Evolutionary conservation across 2,113 vertebrate species (phyloP).

Genomic region (Astatoreochromis straeleni): DNA sequence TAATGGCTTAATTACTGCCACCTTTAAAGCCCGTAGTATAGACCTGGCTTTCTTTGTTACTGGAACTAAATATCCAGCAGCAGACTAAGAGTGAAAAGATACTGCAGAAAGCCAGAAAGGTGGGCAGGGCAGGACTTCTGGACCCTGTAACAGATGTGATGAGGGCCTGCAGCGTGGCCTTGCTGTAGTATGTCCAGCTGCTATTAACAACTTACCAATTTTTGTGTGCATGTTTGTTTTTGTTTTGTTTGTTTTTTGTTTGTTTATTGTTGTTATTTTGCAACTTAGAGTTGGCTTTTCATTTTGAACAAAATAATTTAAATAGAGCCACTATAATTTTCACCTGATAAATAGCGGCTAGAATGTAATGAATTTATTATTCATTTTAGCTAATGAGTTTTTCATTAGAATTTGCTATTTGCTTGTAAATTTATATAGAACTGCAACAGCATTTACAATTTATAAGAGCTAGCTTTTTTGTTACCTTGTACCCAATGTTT

Average conservation of each 20-base stretch:
- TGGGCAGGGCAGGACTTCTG: not conserved
- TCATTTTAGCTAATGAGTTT: not conserved
- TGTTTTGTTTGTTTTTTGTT: not conserved
- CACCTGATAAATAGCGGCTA: not conserved
- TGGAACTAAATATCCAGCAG: not conserved
- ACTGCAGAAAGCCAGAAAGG: not conserved
- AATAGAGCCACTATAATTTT: not conserved
- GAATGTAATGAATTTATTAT: not conserved
- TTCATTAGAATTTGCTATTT: not conserved
- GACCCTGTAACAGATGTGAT: not conserved
- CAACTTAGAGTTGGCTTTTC: not conserved
- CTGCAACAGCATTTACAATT: not conserved
- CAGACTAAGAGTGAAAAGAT: not conserved
- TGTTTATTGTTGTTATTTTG: not conserved
- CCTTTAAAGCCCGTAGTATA: not conserved
- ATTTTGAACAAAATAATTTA: not conserved
- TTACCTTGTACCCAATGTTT: not conserved
- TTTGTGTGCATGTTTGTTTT: not conserved
- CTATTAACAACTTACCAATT: not conserved
- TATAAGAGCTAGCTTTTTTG: not conserved
- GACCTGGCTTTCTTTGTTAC: not conserved
- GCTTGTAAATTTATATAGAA: not conserved
- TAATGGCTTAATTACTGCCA: not conserved
- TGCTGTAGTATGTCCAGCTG: not conserved
- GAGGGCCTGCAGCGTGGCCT: not conserved